Evolutionary conservation across 2,888 invertebrate genomes (phyloP).

Genomic region (Mythimna pallens): DNA sequence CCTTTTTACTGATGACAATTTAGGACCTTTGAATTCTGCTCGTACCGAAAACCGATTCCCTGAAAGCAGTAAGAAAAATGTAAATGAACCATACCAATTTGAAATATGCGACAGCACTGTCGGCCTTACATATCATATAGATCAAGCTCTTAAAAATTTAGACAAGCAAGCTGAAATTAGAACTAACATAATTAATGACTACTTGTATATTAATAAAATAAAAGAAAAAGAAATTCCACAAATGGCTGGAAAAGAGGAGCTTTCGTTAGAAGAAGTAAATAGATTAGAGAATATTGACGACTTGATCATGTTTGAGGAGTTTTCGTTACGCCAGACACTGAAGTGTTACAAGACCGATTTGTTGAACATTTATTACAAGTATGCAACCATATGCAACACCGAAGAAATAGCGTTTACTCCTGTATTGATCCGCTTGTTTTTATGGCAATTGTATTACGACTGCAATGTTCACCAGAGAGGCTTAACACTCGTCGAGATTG

Average conservation of each 20-base stretch:
- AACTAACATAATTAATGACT: slow-evolving; percentile 76
- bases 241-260: slow-evolving; percentile 55
- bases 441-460: slow-evolving; percentile 92
- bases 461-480: slow-evolving; percentile 87
- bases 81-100: slow-evolving; percentile 72
- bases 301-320: slow-evolving; percentile 83
- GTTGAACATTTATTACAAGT: slow-evolving; percentile 87
- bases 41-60: slow-evolving; percentile 43
- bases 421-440: slow-evolving; percentile 87
- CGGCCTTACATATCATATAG: slow-evolving; percentile 85
- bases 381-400: slow-evolving; percentile 86
- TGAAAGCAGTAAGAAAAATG: slow-evolving; percentile 58
- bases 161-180: slow-evolving; percentile 77
- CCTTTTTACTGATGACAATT: slow-evolving; percentile 89
- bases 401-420: slow-evolving; percentile 81
- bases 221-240: slow-evolving; percentile 50
- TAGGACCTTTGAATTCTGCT: slow-evolving; percentile 71
- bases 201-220: slow-evolving; percentile 76
- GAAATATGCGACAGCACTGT: slow-evolving; percentile 81
- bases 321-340: slow-evolving; percentile 84
- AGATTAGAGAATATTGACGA: slow-evolving; percentile 65
- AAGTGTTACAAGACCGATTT: slow-evolving; percentile 86
- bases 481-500: slow-evolving; percentile 88
- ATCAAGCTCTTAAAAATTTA: slow-evolving; percentile 80
- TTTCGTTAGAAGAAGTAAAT: slow-evolving; percentile 28